These are phyloP conservation scores for Sinonovacula constricta DNA, from an alignment of 1,140 invertebrate species.

Conservation along the genomic window DNA sequence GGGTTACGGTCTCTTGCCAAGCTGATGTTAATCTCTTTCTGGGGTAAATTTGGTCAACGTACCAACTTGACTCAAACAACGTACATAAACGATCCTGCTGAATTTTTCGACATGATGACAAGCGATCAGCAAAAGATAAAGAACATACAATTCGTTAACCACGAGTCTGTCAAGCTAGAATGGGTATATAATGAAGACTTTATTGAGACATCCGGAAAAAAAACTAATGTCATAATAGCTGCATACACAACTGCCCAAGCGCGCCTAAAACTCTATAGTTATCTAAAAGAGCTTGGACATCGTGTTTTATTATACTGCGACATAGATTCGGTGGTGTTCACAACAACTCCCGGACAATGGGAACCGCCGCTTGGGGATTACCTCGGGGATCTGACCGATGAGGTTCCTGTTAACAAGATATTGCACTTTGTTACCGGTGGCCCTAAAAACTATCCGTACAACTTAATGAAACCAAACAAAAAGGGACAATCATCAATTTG, in stretches of 20 bases:
- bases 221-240: slow-evolving; percentile 18
- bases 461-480: not conserved
- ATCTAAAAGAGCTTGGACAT: not conserved
- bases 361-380: slow-evolving; percentile 17
- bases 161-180: slow-evolving; percentile 5
- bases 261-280: slow-evolving; percentile 17
- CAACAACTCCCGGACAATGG: not conserved
- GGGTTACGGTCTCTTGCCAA: not conserved
- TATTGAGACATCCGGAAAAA: not conserved
- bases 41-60: slow-evolving; percentile 9
- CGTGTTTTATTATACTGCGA: slow-evolving; percentile 4
- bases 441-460: slow-evolving; percentile 8
- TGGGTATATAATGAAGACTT: slow-evolving; percentile 16
- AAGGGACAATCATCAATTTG: not conserved
- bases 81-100: not conserved
- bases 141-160: not conserved
- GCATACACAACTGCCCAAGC: slow-evolving; percentile 18
- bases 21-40: not conserved
- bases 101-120: slow-evolving; percentile 18
- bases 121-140: slow-evolving; percentile 9
- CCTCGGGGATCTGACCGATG: slow-evolving; percentile 12
- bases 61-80: not conserved
- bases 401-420: slow-evolving; percentile 12
- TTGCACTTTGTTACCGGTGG: slow-evolving; percentile 7
- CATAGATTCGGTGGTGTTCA: slow-evolving; percentile 11